Evolutionary conservation across 2,797 vertebrate species (phyloP).

Genomic region (Sphenopsis melanotis): DNA sequence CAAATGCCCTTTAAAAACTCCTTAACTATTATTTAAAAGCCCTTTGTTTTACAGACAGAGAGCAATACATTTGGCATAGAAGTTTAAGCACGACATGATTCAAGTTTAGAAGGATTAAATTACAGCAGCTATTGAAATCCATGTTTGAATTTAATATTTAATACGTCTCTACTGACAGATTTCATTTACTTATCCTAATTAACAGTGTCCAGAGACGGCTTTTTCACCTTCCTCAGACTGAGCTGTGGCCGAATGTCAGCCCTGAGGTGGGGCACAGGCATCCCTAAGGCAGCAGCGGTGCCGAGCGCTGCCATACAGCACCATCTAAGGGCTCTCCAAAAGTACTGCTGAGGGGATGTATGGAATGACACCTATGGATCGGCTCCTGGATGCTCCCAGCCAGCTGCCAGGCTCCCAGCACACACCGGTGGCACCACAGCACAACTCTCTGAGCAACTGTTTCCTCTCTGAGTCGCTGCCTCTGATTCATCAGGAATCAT

Average conservation of each 20-base stretch:
- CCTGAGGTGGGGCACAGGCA: not conserved
- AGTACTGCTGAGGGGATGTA: not conserved
- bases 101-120: conserved; percentile 8
- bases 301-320: not conserved
- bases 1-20: not conserved
- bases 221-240: not conserved
- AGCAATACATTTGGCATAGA: not conserved
- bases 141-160: conserved; percentile 27
- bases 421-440: rapidly evolving
- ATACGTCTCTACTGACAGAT: conserved; percentile 23
- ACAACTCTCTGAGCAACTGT: not conserved
- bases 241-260: not conserved
- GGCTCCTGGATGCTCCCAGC: not conserved
- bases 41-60: not conserved
- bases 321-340: not conserved
- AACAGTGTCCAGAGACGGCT: conserved; percentile 11
- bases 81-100: not conserved
- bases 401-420: not conserved
- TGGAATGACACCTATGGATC: not conserved
- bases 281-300: not conserved
- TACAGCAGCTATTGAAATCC: not conserved
- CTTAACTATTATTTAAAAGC: not conserved
- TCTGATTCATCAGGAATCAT: not conserved
- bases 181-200: conserved; percentile 60
- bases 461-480: not conserved